A percentile compares a stretch with the other conserved stretches of the same genome.
Evolutionary conservation across 1,140 invertebrate species (phyloP).

Genomic region (Zeugodacus cucurbitae): DNA sequence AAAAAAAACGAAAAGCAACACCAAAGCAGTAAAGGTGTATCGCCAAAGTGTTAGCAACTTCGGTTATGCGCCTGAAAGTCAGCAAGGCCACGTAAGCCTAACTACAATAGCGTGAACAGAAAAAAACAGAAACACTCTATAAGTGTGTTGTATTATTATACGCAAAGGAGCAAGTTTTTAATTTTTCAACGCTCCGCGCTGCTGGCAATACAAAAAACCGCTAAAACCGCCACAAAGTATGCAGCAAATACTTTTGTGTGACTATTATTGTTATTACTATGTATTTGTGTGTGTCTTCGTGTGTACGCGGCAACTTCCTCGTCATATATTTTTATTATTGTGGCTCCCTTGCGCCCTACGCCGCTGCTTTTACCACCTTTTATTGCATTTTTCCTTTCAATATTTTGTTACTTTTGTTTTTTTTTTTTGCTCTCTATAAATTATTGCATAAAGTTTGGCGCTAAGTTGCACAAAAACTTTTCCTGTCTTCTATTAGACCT

Average conservation of each 20-base stretch:
- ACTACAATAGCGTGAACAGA: not conserved
- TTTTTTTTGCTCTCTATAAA: conserved; percentile 57
- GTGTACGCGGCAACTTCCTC: not conserved
- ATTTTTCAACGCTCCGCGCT: conserved; percentile 53
- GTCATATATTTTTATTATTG: conserved; percentile 21
- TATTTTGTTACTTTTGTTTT: conserved; percentile 40
- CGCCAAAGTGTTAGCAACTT: not conserved
- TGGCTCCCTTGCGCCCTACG: not conserved
- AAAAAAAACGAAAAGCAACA: not conserved
- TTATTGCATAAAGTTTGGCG: conserved; percentile 65
- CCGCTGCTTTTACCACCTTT: conserved; percentile 49
- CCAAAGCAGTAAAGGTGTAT: conserved; percentile 36
- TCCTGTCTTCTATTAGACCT: conserved; percentile 34
- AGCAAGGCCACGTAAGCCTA: not conserved
- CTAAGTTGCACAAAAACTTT: conserved; percentile 58
- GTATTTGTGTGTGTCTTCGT: not conserved
- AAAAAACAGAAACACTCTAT: not conserved
- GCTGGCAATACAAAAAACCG: not conserved
- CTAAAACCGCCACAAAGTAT: conserved; percentile 34
- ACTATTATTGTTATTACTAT: conserved; percentile 40
- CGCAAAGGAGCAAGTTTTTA: conserved; percentile 63
- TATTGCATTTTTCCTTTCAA: conserved; percentile 19
- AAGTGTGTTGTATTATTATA: not conserved
- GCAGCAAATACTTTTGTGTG: conserved; percentile 38
- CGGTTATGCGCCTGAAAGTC: conserved; percentile 31